phyloP scores from a whole-genome alignment of 2,888 invertebrate genomes.

The Xanthia icteritia region DNA sequence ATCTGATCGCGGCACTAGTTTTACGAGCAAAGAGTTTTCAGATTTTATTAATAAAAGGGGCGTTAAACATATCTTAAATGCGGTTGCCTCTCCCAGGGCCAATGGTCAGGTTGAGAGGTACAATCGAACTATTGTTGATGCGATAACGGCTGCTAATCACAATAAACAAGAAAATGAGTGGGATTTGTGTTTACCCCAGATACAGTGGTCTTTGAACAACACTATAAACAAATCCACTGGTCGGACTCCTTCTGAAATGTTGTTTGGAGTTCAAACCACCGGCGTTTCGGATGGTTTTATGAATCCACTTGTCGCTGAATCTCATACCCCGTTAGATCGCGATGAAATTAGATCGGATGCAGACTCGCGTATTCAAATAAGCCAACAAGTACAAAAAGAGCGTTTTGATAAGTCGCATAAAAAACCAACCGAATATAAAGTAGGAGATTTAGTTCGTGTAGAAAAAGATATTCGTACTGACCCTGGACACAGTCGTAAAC shows the following conservation, averaged over 20 bases:
- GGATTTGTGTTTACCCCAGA: background rate
- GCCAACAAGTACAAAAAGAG: constrained; percentile 1
- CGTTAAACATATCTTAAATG: too few relatives aligned
- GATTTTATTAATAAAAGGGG: too few relatives aligned
- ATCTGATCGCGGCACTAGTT: constrained; percentile 23
- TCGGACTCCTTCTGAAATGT: constrained; percentile 1
- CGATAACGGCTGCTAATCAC: too few relatives aligned
- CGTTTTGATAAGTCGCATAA: constrained; percentile 23
- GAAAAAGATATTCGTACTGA: too few relatives aligned
- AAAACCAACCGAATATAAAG: constrained; percentile 11
- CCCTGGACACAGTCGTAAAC: too few relatives aligned
- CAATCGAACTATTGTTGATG: too few relatives aligned
- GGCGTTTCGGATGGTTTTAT: background rate
- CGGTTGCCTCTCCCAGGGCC: too few relatives aligned
- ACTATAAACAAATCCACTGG: constrained; percentile 1
- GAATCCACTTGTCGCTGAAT: constrained; percentile 8
- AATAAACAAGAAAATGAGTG: constrained; percentile 5
- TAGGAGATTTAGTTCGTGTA: too few relatives aligned
- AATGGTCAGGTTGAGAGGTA: too few relatives aligned
- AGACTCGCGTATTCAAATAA: background rate
- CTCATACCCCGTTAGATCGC: constrained; percentile 9
- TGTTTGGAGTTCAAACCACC: constrained; percentile 6
- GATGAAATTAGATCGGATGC: constrained; percentile 2
- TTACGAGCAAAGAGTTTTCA: constrained; percentile 12
- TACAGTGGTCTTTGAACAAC: constrained; percentile 9